A percentile compares a stretch with the other conserved stretches of the same genome.
These are phyloP conservation scores for Aspidapion aeneum DNA, from an alignment of 2,888 invertebrate species.

Conservation along the genomic window DNA sequence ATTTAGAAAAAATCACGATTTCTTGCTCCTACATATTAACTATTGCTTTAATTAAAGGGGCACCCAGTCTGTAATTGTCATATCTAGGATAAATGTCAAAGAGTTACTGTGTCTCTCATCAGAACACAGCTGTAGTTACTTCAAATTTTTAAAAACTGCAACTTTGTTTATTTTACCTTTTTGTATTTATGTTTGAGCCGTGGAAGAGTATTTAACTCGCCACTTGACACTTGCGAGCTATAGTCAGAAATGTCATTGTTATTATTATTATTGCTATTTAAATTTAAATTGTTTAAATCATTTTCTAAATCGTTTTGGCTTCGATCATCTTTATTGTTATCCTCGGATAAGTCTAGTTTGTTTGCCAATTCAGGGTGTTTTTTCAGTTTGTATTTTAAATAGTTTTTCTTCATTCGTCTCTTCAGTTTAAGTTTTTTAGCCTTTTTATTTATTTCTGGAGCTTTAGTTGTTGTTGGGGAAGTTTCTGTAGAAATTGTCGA, in stretches of 20 bases:
- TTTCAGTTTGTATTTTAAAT: slow-evolving; percentile 28
- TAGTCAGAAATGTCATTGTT: slow-evolving; percentile 3
- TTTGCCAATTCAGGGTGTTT: slow-evolving; percentile 17
- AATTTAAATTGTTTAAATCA: slow-evolving; percentile 10
- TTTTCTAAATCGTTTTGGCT: slow-evolving; percentile 14
- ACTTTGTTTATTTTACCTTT: too few relatives aligned
- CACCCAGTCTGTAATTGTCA: too few relatives aligned
- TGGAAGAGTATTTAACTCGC: not conserved
- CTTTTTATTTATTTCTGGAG: slow-evolving; percentile 24
- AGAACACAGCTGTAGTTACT: too few relatives aligned
- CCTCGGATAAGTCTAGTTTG: slow-evolving; percentile 7
- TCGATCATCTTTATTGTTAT: not conserved
- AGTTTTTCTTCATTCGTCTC: slow-evolving; percentile 26
- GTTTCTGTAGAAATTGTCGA: not conserved
- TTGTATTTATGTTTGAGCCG: not conserved
- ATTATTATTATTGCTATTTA: slow-evolving; percentile 4
- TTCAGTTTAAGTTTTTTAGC: slow-evolving; percentile 24
- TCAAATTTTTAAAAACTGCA: too few relatives aligned
- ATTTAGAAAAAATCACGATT: too few relatives aligned
- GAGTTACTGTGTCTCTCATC: too few relatives aligned
- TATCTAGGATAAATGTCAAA: too few relatives aligned
- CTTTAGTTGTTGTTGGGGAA: slow-evolving; percentile 20
- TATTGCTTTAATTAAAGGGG: too few relatives aligned
- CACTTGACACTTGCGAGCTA: slow-evolving; percentile 3
- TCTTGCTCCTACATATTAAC: too few relatives aligned